Evolutionary conservation across 2,888 invertebrate species (phyloP), one percentile per base, ranked within the genome.

Genomic region (Cataglyphis rosenhaueri): DNA sequence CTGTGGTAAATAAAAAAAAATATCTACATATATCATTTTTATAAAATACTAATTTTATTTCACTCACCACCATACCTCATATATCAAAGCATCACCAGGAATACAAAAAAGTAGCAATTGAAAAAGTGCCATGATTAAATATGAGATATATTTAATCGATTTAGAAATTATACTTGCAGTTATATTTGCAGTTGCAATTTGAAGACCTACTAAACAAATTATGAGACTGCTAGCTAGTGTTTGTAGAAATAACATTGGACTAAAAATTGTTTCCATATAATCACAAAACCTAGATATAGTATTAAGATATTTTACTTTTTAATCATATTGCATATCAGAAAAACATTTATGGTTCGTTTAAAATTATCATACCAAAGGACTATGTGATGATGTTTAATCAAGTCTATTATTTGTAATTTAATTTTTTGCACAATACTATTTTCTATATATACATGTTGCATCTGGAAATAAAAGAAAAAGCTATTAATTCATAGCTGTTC

Each of bases 71-170:
- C n/a, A 38, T 81, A 90, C 92, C 89, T 92, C 86, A 35, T 59
- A 76, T 18, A 92, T 90, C 66, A 92, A 35, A 73, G 90, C 83
- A 52, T 92, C 92, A 25, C 92, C 92, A 2, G 92, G 92, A 85
- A 92, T 90, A 79, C 92, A 92, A 74, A 92, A 92, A 3, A 92
- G 83, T 9, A 92, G 62, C 18, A 92, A 84, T 86, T 92, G 92
- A 83, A 89, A 92, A 55, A 92, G 86, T 32, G 92, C 91, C 91
- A 92, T 91, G 38, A 90, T n/a, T 70, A 92, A 89, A 61, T 92
- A 92, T 15, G 92, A 89, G 25, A 84, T 70, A 35, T 90, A 92
- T 86, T 91, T 86, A 8, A 89, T 41, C 25, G 89, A 64, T 84
- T 89, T 90, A 21, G 87, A 87, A 12, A 75, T 44, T 29, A 15